Percentiles rank a stretch among this genome's conserved stretches.
phyloP scores from a whole-genome alignment of 2,888 invertebrate species.

The Acrobeloides nanus region DNA sequence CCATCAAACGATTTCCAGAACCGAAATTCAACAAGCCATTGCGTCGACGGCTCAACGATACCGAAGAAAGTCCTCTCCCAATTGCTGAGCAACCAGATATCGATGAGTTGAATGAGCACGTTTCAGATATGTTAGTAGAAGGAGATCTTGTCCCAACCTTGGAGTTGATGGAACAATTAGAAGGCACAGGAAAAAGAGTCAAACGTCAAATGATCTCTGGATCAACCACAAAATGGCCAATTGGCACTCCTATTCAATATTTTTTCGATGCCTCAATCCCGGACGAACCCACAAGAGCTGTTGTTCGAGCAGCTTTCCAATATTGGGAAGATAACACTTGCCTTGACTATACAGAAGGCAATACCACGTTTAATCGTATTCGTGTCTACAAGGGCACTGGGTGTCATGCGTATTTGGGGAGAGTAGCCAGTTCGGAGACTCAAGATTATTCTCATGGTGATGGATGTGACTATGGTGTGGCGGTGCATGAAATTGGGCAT shows the following conservation, averaged over 20 bases:
- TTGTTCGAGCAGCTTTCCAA: neutral
- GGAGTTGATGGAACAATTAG: too few species aligned
- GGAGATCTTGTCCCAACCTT: too few species aligned
- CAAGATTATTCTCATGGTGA: neutral
- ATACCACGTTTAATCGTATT: neutral
- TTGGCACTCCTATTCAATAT: constrained; percentile 8
- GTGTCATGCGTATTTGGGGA: neutral
- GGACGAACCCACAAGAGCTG: neutral
- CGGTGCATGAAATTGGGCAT: constrained; percentile 15
- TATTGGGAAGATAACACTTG: neutral
- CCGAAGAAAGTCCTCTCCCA: too few species aligned
- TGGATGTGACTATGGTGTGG: constrained; percentile 6
- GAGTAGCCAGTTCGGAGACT: neutral
- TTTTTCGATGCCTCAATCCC: constrained; percentile 1
- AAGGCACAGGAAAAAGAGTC: neutral
- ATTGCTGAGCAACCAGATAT: too few species aligned
- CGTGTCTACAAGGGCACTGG: neutral
- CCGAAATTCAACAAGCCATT: too few species aligned
- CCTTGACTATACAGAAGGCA: neutral
- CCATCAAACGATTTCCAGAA: too few species aligned
- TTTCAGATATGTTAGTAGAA: too few species aligned
- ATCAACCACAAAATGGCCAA: constrained; percentile 9
- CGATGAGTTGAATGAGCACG: too few species aligned
- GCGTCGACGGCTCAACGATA: too few species aligned
- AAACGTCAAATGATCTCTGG: neutral